Evolutionary conservation across 2,888 invertebrate species (phyloP), one percentile per base, ranked within the genome.

Genomic region (Volucella zonaria): DNA sequence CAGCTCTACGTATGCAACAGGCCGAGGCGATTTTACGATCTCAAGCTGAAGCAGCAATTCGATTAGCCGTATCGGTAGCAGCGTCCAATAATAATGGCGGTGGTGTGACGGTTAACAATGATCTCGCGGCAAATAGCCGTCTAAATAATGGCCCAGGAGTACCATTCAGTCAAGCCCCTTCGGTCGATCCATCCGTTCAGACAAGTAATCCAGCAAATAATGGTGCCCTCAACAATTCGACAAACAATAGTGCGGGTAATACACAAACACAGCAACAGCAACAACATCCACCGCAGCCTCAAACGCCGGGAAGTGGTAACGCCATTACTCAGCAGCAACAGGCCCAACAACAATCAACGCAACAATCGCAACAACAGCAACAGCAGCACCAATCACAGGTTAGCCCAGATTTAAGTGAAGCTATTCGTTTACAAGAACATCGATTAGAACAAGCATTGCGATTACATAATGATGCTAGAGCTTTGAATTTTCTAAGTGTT

Each of bases 31-130:
- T 97, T 67, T 92, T 97, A 23, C 93, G 97, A 89, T 96, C 96
- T 88, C 97, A 97, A 89, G 97, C 97, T 0, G 97, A 97, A 91
- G 96, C 96, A 0, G 95, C 96, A 8, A 93, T 97, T 47, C 93
- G 97, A 88, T 91, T 97, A 78, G 97, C 97, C 45, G 97, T 97
- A 87, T 94, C 94, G 9, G 95, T 96, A 89, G 95, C 95, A 0
- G 93, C 92, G 9, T 89, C 89, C 15, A 88, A 79, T 45, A 86
- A 77, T 14, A 87, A 59, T 38, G 83, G 76, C 42, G 79, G 23
- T 47, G 71, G 15, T 47, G 71, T 66, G 6, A 12, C 75, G 1
- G 59, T 59, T 0, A 82, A 76, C 43, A 88, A 87, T 83, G 88
- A 87, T 82, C 86, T 86, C 61, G 59, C 77, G 12, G 51, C 71